These are phyloP conservation scores for Microcebus jonahi DNA, from an alignment of 2,113 vertebrate genomes.

Conservation along the genomic window DNA sequence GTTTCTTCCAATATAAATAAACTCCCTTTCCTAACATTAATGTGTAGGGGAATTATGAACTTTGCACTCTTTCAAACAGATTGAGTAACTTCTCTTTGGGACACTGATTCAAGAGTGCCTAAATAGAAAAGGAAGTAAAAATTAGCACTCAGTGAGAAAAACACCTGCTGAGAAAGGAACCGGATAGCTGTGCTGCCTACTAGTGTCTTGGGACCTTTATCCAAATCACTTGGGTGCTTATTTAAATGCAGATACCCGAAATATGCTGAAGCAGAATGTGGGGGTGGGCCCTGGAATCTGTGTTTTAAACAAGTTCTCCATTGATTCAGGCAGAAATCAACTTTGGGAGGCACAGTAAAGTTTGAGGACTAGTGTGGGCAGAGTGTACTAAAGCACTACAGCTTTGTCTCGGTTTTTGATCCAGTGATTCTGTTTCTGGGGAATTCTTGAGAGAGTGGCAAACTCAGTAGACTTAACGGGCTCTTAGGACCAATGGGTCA, in stretches of 20 bases:
- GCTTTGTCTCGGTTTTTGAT: background rate
- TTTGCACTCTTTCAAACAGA: conserved; percentile 49
- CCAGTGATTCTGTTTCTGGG: background rate
- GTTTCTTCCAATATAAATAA: conserved; percentile 48
- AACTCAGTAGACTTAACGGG: background rate
- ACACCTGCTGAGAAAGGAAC: background rate
- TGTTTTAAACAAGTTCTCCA: background rate
- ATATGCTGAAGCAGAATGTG: background rate
- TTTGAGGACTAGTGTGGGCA: background rate
- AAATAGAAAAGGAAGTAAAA: conserved; percentile 23
- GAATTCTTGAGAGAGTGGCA: background rate
- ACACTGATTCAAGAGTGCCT: background rate
- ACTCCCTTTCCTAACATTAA: background rate
- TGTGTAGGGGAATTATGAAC: conserved; percentile 20
- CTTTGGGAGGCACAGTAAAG: background rate
- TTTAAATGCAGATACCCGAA: conserved; percentile 42
- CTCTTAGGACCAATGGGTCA: background rate
- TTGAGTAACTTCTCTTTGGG: conserved; percentile 33
- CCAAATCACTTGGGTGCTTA: background rate
- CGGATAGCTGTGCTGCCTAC: background rate
- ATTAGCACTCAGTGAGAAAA: background rate
- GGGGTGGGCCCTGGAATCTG: background rate
- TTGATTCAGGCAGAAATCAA: background rate
- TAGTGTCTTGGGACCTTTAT: background rate
- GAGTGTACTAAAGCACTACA: background rate